These are phyloP conservation scores for Aix galericulata DNA, from an alignment of 2,113 vertebrate species.

Conservation along the genomic window DNA sequence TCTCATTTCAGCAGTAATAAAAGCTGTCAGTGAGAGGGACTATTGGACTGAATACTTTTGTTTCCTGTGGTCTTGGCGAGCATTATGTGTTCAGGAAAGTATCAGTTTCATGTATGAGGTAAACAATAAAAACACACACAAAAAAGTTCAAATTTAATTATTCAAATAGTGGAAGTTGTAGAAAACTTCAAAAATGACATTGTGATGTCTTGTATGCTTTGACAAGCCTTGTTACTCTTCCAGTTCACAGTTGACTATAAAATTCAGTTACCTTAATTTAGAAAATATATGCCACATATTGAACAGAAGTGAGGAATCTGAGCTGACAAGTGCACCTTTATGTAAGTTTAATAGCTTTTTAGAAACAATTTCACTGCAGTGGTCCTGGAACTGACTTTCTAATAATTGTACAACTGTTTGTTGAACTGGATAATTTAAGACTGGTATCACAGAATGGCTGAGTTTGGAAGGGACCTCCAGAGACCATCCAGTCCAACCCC, in stretches of 20 bases:
- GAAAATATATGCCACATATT: not conserved
- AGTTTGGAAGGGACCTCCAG: too few species aligned
- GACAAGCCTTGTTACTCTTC: not conserved
- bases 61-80: not conserved
- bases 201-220: not conserved
- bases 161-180: not conserved
- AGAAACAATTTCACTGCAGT: not conserved
- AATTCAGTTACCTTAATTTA: not conserved
- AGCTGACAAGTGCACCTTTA: not conserved
- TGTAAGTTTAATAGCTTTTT: not conserved
- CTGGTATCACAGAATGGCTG: too few species aligned
- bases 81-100: not conserved
- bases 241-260: not conserved
- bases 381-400: conserved; percentile 4
- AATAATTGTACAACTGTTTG: not conserved
- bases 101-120: not conserved
- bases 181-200: not conserved
- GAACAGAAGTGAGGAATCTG: not conserved
- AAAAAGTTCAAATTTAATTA: not conserved
- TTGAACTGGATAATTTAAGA: conserved; percentile 1
- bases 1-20: not conserved
- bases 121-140: not conserved
- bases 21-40: not conserved
- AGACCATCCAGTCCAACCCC: too few species aligned
- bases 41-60: not conserved